These are phyloP conservation scores for Onychostruthus taczanowskii DNA, from an alignment of 2,113 vertebrate genomes.

Conservation along the genomic window DNA sequence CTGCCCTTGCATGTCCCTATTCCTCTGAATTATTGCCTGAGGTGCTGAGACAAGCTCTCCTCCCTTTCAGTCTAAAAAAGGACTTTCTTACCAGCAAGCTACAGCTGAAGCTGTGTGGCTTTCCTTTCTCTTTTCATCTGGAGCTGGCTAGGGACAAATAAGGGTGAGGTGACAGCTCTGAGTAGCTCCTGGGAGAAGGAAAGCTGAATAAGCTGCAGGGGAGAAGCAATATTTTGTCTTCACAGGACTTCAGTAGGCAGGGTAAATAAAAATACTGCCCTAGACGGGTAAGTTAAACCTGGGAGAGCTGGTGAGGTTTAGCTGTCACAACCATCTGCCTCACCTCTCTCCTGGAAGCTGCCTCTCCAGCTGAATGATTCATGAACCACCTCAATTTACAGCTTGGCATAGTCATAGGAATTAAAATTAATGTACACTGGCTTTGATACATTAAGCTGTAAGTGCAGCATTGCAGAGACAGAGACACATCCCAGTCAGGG, in stretches of 20 bases:
- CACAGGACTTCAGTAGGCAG: not conserved
- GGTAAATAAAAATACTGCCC: not conserved
- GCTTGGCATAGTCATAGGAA: not conserved
- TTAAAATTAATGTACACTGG: constrained; percentile 24
- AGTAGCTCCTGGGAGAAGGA: not conserved
- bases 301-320: not conserved
- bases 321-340: not conserved
- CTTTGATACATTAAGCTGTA: constrained; percentile 19
- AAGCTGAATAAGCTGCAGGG: not conserved
- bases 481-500: not conserved
- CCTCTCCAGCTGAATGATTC: constrained; percentile 32
- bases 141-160: not conserved
- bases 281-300: not conserved
- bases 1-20: not conserved
- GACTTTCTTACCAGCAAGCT: not conserved
- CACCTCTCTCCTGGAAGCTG: not conserved
- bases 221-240: not conserved
- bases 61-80: not conserved
- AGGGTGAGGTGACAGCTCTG: not conserved
- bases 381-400: constrained; percentile 40
- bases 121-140: not conserved
- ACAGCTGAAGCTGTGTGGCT: not conserved
- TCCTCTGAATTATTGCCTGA: not conserved
- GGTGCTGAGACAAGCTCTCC: not conserved
- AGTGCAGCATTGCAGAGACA: not conserved